Conservation (phyloP, 2,113 vertebrate species). For the Trinectes maculatus region DNA sequence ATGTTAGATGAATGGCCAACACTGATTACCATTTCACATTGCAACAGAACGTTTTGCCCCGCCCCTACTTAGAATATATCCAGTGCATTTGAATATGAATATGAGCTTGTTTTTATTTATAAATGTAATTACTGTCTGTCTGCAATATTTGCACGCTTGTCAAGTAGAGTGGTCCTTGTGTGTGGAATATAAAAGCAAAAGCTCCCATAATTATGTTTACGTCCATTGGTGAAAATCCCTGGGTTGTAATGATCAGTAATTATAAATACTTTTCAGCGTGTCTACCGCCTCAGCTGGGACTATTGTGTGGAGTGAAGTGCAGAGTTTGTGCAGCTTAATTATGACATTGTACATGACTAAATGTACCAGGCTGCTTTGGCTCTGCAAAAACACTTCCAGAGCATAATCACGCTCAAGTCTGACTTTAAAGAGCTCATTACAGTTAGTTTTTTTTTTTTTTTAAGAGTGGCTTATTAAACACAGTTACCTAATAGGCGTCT, state of each 20-base stretch:
- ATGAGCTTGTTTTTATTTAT: constrained; percentile 82
- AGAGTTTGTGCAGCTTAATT: constrained; percentile 92
- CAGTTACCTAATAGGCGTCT: constrained; percentile 99
- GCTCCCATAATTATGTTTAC: constrained; percentile 85
- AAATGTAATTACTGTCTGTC: constrained; percentile 80
- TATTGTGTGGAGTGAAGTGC: constrained; percentile 80
- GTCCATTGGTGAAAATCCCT: constrained; percentile 80
- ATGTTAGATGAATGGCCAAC: constrained; percentile 77
- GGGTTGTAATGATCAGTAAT: constrained; percentile 86
- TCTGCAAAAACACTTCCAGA: constrained; percentile 92
- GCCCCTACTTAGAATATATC: constrained; percentile 65
- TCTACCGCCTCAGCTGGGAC: constrained; percentile 72
- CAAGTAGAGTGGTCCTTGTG: constrained; percentile 73
- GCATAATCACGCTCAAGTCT: constrained; percentile 94
- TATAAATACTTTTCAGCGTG: constrained; percentile 82
- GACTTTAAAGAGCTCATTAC: constrained; percentile 99
- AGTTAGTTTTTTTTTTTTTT: constrained; percentile 99
- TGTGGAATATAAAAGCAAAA: constrained; percentile 81
- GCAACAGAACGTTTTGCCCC: constrained; percentile 62
- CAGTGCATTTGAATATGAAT: constrained; percentile 74
- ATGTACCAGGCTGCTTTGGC: constrained; percentile 91
- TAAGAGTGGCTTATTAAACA: constrained; percentile 99
- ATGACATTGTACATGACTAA: constrained; percentile 92
- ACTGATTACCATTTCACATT: constrained; percentile 72
- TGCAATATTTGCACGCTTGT: constrained; percentile 80